Evolutionary conservation across 1,140 invertebrate species (phyloP), one percentile per base, ranked within the genome.

Genomic region (Leptinotarsa texana): DNA sequence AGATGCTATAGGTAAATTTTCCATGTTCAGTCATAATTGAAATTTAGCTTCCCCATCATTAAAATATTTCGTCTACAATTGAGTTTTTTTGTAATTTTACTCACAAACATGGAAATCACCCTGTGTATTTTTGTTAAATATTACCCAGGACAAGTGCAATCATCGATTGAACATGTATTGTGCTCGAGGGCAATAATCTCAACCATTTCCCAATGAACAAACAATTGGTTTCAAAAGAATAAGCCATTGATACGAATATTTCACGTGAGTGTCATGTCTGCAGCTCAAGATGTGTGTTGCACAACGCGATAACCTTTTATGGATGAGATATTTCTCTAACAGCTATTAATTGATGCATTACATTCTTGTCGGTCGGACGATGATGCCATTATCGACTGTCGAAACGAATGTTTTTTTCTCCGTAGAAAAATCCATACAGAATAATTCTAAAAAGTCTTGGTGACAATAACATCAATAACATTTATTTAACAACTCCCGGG

Each of bases 231-330:
- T 57, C 51, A 57, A 57, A 57, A 57, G 65, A 67, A 67, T 67
- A 65, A 62, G 21, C 21, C 13, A 65, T 33, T 65, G 65, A 67
- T 67, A 67, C 65, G 42, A 67, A 33, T 67, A 67, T 67, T 67
- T 67, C 65, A 67, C 24, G 42, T 24, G 24, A 42, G 65, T 67
- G 65, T 67, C 65, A 67, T 42, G 65, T 67, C 65, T 67, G 51
- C n/a, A 57, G 51, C 51, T 57, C 51, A 57, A 57, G 42, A 67
- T 67, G 42, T 42, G 65, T 42, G 65, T 67, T 67, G 24, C 65
- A 67, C 65, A 67, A 67, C 22, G 27, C 65, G 65, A 67, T 67
- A 67, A 67, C 65, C 65, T 67, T 67, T 67, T 67, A 67, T 67
- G 65, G 65, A 67, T 67, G 65, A n/a, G 27, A 67, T 67, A 67